Percentiles rank a stretch among this genome's conserved stretches.
These are phyloP conservation scores for Danionella cerebrum DNA, from an alignment of 2,113 vertebrate species.

Conservation along the genomic window DNA sequence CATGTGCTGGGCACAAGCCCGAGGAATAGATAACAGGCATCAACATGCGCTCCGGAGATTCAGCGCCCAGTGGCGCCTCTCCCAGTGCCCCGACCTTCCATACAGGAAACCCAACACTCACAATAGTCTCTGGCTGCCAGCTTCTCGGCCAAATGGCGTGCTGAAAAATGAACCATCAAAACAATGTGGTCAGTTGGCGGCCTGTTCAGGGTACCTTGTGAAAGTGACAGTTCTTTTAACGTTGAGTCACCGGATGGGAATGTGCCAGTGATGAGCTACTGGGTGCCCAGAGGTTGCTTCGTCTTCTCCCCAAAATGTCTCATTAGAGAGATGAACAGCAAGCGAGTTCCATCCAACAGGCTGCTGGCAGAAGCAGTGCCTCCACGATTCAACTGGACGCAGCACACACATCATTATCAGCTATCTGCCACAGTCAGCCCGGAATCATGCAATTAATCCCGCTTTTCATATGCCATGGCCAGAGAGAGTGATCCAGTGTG, in stretches of 20 bases:
- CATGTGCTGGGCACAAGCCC: slow-evolving; percentile 26
- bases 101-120: slow-evolving; percentile 25
- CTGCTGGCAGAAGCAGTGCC: slow-evolving; percentile 52
- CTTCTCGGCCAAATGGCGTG: slow-evolving; percentile 39
- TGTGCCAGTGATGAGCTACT: slow-evolving; percentile 54
- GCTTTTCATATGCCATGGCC: slow-evolving; percentile 50
- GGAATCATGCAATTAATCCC: slow-evolving; percentile 57
- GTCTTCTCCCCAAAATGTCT: slow-evolving; percentile 62
- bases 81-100: slow-evolving; percentile 12
- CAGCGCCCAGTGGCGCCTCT: slow-evolving; percentile 18
- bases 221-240: slow-evolving; percentile 50
- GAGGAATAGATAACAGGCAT: slow-evolving; percentile 34
- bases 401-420: slow-evolving; percentile 67
- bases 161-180: slow-evolving; percentile 58
- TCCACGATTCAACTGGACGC: slow-evolving; percentile 50
- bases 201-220: slow-evolving; percentile 35
- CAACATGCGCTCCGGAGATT: slow-evolving; percentile 27
- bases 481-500: slow-evolving; percentile 25
- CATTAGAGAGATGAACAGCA: slow-evolving; percentile 65
- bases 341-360: slow-evolving; percentile 57
- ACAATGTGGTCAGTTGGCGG: slow-evolving; percentile 57
- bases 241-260: slow-evolving; percentile 46
- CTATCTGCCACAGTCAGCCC: slow-evolving; percentile 61
- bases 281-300: slow-evolving; percentile 48
- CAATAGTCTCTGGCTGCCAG: slow-evolving; percentile 27